These are phyloP conservation scores for Drosophila triauraria DNA, from an alignment of 1,140 invertebrate species.

Conservation along the genomic window DNA sequence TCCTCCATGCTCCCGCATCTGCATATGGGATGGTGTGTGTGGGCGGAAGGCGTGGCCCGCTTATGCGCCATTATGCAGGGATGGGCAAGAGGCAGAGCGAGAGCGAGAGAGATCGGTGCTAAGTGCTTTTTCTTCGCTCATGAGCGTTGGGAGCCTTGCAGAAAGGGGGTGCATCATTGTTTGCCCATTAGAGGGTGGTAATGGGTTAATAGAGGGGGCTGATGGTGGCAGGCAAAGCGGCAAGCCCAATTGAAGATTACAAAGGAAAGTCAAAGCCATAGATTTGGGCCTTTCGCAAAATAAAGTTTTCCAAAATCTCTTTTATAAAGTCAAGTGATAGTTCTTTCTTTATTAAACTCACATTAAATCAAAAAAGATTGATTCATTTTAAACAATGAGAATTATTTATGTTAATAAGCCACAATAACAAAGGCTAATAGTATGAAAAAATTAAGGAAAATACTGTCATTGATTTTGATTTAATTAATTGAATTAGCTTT, in stretches of 20 bases:
- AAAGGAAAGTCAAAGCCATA: not conserved
- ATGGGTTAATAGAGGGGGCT: not conserved
- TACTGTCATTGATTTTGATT: not conserved
- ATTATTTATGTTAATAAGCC: not conserved
- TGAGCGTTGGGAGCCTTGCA: slow-evolving; percentile 20
- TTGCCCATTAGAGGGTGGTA: slow-evolving; percentile 42
- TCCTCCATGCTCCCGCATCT: slow-evolving; percentile 14
- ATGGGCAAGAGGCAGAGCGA: not conserved
- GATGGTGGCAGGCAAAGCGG: not conserved
- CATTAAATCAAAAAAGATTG: slow-evolving; percentile 1
- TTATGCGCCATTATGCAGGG: slow-evolving; percentile 56
- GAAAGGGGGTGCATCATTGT: slow-evolving; percentile 44
- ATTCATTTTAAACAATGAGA: slow-evolving; percentile 20
- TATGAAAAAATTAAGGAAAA: not conserved
- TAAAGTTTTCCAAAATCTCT: not conserved
- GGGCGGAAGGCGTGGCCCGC: slow-evolving; percentile 11
- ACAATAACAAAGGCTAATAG: not conserved
- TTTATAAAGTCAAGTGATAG: not conserved
- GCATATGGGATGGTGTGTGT: slow-evolving; percentile 3
- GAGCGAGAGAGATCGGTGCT: slow-evolving; percentile 30
- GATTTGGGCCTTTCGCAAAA: not conserved
- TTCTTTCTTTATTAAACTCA: not conserved
- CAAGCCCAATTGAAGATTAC: not conserved
- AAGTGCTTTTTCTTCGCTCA: slow-evolving; percentile 75
- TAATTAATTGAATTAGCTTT: no score